Base-by-base conservation (phyloP, 2,797 vertebrate species). In the Micrastur ruficollis region DNA sequence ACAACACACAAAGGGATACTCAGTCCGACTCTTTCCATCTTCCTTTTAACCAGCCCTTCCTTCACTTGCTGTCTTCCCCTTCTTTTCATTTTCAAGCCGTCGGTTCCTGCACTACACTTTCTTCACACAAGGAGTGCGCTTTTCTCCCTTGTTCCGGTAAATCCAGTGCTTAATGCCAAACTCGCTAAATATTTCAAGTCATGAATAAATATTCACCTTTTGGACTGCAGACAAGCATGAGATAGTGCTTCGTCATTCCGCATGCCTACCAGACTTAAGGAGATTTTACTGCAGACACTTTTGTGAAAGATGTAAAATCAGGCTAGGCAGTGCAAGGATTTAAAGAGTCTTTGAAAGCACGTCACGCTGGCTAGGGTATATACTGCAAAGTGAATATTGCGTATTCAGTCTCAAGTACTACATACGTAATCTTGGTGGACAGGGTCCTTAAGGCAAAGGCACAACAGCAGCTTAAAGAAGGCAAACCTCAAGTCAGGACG, bases 301-400 rank as follows among this genome's bases (percentile, higher is more conserved):
- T 55, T 19, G 71, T 47, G 40, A 34, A 29, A n/a, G 76, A 53
- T 5, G 10, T 5, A 63, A 63, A 81, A 38, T 8, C 20, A 15
- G 29, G 53, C 61, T 25, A 2, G 0, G 1, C 63, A 65, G 63
- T 0, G 0, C 0, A 2, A 20, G 68, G 14, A 22, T 12, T 36
- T 4, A 0, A 9, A 31, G 44, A 52, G 56, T 8, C 50, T n/a
- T 2, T 23, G 62, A 11, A 52, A 66, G 62, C 49, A 22, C 29
- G 2, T 1, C 0, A 1, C 0, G 36, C 67, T 17, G 47, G 10
- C 8, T 5, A 5, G 0, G 26, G 26, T 12, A 20, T 2, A 3
- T 1, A 3, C 3, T 6, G 25, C 20, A 16, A 55, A 6, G 32
- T 7, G 62, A 75, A 49, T 3, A 13, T 6, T 42, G 74, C 5